Percentiles rank a stretch among this genome's conserved stretches.
Conservation (phyloP, 2,888 invertebrate genomes). For the Lacanobia wlatinum region DNA sequence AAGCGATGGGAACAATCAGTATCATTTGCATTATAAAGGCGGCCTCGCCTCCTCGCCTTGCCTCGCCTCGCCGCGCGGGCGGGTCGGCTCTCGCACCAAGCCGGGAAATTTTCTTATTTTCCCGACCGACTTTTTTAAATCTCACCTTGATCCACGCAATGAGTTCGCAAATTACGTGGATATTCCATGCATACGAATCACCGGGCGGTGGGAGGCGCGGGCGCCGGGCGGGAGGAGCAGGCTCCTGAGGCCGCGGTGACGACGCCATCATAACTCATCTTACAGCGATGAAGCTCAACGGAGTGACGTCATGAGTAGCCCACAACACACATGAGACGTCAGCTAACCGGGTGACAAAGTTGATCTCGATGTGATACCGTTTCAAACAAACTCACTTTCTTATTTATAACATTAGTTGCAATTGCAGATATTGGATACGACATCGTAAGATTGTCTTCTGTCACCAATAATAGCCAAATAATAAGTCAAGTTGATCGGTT, state of each 20-base stretch:
- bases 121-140: conserved; percentile 74
- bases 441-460: not conserved
- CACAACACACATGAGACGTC: not conserved
- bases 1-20: conserved; percentile 77
- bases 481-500: not conserved
- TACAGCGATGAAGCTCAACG: not conserved
- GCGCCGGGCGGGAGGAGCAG: not conserved
- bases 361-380: too few relatives aligned
- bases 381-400: too few relatives aligned
- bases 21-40: conserved; percentile 79
- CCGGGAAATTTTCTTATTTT: conserved; percentile 61
- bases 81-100: conserved; percentile 10
- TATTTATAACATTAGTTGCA: not conserved
- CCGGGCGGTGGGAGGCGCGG: not conserved
- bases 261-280: not conserved
- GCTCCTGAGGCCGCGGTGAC: too few relatives aligned
- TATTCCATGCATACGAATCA: conserved; percentile 83
- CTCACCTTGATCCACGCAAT: conserved; percentile 81
- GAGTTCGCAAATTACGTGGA: conserved; percentile 81
- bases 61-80: conserved; percentile 28
- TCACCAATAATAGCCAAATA: not conserved
- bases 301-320: not conserved
- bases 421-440: not conserved
- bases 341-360: not conserved
- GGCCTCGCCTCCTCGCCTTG: conserved; percentile 30